These are phyloP conservation scores for Aphelocoma coerulescens DNA, from an alignment of 2,113 vertebrate genomes.

Conservation along the genomic window DNA sequence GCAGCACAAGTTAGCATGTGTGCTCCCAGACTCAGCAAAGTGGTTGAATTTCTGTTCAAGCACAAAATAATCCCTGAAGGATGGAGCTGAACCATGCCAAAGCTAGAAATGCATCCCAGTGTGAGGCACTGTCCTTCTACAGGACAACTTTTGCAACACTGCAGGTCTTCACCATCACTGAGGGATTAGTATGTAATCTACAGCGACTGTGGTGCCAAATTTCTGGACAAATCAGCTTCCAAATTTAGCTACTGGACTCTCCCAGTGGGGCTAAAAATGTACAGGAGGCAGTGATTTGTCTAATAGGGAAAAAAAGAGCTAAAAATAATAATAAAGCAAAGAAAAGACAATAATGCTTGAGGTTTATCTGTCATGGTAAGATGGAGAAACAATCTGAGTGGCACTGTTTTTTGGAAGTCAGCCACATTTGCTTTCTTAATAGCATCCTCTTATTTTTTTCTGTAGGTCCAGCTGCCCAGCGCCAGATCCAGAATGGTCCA, in stretches of 20 bases:
- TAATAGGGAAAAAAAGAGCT: neutral
- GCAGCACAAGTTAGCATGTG: neutral
- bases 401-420: neutral
- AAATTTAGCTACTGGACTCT: neutral
- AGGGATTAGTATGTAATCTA: neutral
- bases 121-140: neutral
- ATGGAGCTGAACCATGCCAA: neutral
- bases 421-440: neutral
- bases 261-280: neutral
- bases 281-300: neutral
- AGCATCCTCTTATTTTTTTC: neutral
- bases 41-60: neutral
- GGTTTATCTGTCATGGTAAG: neutral
- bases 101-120: neutral
- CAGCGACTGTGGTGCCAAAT: rapidly evolving
- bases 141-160: neutral
- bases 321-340: neutral
- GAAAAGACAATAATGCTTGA: neutral
- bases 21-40: neutral
- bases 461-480: conserved; percentile 88
- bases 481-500: conserved; percentile 91
- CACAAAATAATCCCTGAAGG: neutral
- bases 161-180: neutral
- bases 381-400: neutral
- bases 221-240: neutral